Base-by-base conservation (phyloP, 2,888 invertebrate genomes). In the Parapristionchus giblindavisi region DNA sequence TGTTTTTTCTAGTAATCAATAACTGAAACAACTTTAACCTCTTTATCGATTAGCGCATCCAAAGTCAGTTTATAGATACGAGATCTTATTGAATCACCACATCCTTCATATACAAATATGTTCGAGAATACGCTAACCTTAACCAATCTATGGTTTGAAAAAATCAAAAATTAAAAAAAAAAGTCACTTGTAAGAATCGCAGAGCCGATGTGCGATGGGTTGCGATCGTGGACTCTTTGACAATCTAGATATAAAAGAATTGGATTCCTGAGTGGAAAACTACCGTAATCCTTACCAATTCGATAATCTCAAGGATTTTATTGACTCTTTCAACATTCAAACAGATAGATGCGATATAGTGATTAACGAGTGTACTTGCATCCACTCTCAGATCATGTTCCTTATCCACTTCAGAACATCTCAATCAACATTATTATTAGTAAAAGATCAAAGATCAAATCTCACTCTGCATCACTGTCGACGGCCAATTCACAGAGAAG, bases 51-150 rank as follows among this genome's bases (percentile, higher is more conserved):
- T 32, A 77, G 52, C 4, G 70, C 77, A 34, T 21, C 38, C 48
- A 70, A 63, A 21, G 75, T 43, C 34, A 73, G 54, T 17, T 40
- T 56, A 27, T 58, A 60, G 51, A 77, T 60, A 8, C 51, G 36
- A n/a, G 1, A 1, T 38, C 48, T 27, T 38, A 40, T n/a, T 21
- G 72, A 21, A 3, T 58, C 60, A 8, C 74, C 65, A 24, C 60
- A 32, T 14, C 63, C 24, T 32, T 78, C 76, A 54, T 65, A 77
- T 24, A 66, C 51, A 70, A 65, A 80, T 51, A 82, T 78, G 76
- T 82, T 82, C 32, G 81, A 80, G 75, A 77, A 80, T 54, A 82
- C 79, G 32, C 76, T 74, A 52, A 80, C 80, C 75, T 82, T 78
- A n/a, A 79, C 3, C 4, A 5, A 54, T 48, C 11, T 21, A n/a